phyloP scores from a whole-genome alignment of 2,888 invertebrate genomes.

The Gerris lacustris region DNA sequence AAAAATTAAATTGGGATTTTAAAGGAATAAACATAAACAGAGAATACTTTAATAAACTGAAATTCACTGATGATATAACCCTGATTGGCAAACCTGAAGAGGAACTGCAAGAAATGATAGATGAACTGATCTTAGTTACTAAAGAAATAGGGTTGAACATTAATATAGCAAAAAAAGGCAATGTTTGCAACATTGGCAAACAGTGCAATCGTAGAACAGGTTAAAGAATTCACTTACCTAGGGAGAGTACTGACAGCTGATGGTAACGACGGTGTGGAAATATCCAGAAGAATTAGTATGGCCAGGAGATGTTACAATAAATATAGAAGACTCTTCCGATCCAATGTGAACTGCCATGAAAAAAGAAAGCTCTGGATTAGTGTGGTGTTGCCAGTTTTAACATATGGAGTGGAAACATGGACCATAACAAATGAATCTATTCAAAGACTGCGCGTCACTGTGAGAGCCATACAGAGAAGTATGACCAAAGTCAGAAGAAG shows the following conservation, averaged over 20 bases:
- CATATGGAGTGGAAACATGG: not conserved
- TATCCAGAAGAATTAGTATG: too few relatives aligned
- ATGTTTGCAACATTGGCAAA: not conserved
- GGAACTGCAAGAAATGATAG: constrained; percentile 6
- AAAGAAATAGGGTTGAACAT: constrained; percentile 7
- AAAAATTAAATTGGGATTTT: not conserved
- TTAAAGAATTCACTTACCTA: too few relatives aligned
- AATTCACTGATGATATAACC: constrained; percentile 2
- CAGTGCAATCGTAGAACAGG: too few relatives aligned
- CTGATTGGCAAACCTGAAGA: constrained; percentile 4
- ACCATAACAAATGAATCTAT: not conserved
- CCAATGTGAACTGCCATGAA: not conserved
- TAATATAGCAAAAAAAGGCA: constrained; percentile 8
- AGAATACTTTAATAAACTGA: too few relatives aligned
- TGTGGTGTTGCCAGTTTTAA: not conserved
- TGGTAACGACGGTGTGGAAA: too few relatives aligned
- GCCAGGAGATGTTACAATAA: not conserved
- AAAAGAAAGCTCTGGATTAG: not conserved
- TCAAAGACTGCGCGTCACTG: not conserved
- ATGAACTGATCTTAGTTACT: not conserved
- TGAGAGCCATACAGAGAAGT: not conserved
- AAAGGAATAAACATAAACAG: not conserved
- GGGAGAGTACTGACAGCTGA: too few relatives aligned
- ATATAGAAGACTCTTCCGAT: not conserved
- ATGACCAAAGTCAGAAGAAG: too few relatives aligned